Evolutionary conservation across 2,888 invertebrate genomes (phyloP).

Genomic region (Papilio demoleus): DNA sequence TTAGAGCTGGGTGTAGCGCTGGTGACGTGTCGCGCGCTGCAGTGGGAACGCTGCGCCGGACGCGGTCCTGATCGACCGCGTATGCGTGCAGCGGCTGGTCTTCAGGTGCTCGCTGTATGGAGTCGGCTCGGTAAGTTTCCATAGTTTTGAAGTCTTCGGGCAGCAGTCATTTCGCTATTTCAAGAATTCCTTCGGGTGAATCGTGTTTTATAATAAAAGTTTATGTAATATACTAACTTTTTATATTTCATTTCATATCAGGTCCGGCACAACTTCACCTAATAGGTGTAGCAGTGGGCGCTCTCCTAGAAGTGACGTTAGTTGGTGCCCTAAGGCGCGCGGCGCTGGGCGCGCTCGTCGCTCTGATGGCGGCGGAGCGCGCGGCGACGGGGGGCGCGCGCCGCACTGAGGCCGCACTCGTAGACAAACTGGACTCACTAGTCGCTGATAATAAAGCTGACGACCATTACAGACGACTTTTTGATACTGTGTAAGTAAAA

Average conservation of each 20-base stretch:
- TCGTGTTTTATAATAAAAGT: too few species aligned
- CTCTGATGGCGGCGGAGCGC: conserved; percentile 97
- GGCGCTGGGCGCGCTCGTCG: conserved; percentile 95
- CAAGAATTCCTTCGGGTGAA: too few species aligned
- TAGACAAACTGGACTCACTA: conserved; percentile 95
- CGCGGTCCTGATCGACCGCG: conserved; percentile 82
- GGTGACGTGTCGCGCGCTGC: conserved; percentile 71
- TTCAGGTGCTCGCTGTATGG: conserved; percentile 96
- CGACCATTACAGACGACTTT: conserved; percentile 95
- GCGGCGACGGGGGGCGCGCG: conserved; percentile 92
- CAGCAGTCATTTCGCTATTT: too few species aligned
- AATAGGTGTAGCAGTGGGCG: conserved; percentile 96
- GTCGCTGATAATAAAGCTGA: conserved; percentile 97
- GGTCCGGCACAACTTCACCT: conserved; percentile 94
- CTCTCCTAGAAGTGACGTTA: conserved; percentile 95
- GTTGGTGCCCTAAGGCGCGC: conserved; percentile 95
- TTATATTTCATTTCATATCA: too few species aligned
- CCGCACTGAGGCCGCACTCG: conserved; percentile 95
- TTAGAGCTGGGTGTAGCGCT: conserved; percentile 77
- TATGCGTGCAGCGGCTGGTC: conserved; percentile 96
- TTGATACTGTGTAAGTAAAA: conserved; percentile 95
- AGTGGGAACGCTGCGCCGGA: conserved; percentile 74
- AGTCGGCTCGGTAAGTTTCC: conserved; percentile 87
- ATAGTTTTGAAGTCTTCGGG: too few species aligned
- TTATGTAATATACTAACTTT: too few species aligned